Conservation (phyloP, 2,797 vertebrate genomes). For the Oreonectes daqikongensis region DNA sequence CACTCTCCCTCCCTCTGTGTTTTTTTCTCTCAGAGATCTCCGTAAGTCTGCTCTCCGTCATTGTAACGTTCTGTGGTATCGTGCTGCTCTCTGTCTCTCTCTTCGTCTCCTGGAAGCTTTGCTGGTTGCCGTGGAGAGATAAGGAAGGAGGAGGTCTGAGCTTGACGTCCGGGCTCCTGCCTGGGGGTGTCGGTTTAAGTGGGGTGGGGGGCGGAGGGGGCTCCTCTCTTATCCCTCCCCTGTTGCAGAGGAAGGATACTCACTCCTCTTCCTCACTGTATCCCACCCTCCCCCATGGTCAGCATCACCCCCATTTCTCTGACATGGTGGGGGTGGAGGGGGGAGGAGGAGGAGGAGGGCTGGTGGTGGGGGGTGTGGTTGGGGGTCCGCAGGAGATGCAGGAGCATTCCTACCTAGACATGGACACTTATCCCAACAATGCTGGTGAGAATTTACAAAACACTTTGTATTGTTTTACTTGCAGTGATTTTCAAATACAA, state of each 20-base stretch:
- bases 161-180: constrained; percentile 80
- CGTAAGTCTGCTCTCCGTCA: constrained; percentile 91
- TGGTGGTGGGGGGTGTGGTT: constrained; percentile 69
- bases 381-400: constrained; percentile 83
- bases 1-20: background rate
- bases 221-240: constrained; percentile 75
- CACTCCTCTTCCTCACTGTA: constrained; percentile 82
- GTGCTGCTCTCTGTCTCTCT: constrained; percentile 91
- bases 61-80: constrained; percentile 92
- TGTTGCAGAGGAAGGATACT: constrained; percentile 82
- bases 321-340: constrained; percentile 84
- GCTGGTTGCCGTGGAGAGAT: constrained; percentile 94
- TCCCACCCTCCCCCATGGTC: constrained; percentile 78
- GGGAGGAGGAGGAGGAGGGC: constrained; percentile 76
- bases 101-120: constrained; percentile 96
- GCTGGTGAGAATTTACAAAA: constrained; percentile 74
- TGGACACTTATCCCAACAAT: constrained; percentile 88
- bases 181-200: constrained; percentile 75
- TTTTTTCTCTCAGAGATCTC: constrained; percentile 80
- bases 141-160: constrained; percentile 85
- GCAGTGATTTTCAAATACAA: background rate
- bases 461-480: background rate
- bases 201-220: constrained; percentile 72
- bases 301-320: constrained; percentile 84
- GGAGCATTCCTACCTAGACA: constrained; percentile 90